Base-by-base conservation (phyloP, 2,888 invertebrate species). In the Heliconius erato region DNA sequence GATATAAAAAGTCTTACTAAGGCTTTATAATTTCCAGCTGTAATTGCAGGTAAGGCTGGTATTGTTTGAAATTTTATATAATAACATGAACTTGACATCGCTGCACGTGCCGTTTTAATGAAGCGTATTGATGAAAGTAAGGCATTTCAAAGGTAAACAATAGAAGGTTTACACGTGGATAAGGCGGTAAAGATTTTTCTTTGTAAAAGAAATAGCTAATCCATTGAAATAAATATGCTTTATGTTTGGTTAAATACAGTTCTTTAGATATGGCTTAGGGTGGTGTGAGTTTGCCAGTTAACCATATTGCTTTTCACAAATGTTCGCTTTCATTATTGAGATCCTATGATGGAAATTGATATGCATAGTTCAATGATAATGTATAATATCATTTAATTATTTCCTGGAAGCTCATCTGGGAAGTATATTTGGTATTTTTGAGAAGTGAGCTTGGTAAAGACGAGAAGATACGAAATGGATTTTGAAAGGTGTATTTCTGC, bases 71-170 rank as follows among this genome's bases (percentile, higher is more conserved):
- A 76, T 76, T 76, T 63, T 63, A 67, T 67, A 44, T 65, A 67
- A 67, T 49, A 44, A 78, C 44, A 67, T 49, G 65, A 78, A 65
- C 49, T 40, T 78, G 49, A 69, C 68, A 54, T 16, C 28, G 54
- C 32, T 69, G 35, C 79, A 79, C 79, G 79, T 79, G 79, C 54
- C 54, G 59, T 26, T 69, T 54, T 69, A 49, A 68, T 54, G 49
- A 35, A 67, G 32, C 14, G 23, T 79, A 79, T 72, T 65, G 71
- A 72, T 79, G n/a, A 80, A 80, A 67, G 80, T 65, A 71, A 74
- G 44, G 19, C 74, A 80, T 74, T 65, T 28, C 32, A 80, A 72
- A 72, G 40, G 59, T 72, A 79, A 49, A 79, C 79, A 71, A 63
- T 72, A 44, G 26, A 28, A 14, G 44, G 28, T 19, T 40, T 74